Conservation (phyloP, 92 coral and sea anemone genomes). For the Metridium senile region DNA sequence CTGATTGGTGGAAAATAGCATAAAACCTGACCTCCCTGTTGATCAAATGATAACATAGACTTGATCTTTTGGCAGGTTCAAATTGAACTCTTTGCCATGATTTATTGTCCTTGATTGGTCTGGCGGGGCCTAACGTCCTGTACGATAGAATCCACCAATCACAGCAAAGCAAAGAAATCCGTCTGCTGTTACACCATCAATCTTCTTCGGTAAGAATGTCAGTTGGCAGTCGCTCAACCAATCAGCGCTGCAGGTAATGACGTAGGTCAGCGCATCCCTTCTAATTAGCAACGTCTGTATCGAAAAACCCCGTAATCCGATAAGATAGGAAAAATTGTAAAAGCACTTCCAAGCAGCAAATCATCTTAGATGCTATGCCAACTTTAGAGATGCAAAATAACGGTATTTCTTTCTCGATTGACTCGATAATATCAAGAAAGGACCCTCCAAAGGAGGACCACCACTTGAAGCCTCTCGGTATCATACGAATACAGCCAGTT, state of each 20-base stretch:
- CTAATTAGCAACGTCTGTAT: slow-evolving; percentile 82
- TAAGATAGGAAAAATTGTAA: slow-evolving; percentile 61
- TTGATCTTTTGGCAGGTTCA: slow-evolving; percentile 45
- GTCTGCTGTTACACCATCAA: slow-evolving; percentile 71
- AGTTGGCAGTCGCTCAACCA: slow-evolving; percentile 64
- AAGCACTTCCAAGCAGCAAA: slow-evolving; percentile 26
- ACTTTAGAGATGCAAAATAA: slow-evolving; percentile 75
- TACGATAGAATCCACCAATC: slow-evolving; percentile 60
- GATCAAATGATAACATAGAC: slow-evolving; percentile 31
- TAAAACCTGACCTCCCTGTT: slow-evolving; percentile 24
- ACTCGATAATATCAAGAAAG: slow-evolving; percentile 86
- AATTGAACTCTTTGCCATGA: slow-evolving; percentile 52
- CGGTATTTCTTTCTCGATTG: slow-evolving; percentile 90
- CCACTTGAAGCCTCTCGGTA: slow-evolving; percentile 17
- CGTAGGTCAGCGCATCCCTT: slow-evolving; percentile 65
- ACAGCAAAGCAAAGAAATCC: slow-evolving; percentile 30
- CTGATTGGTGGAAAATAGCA: no score
- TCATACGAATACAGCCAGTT: slow-evolving; percentile 19
- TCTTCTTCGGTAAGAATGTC: slow-evolving; percentile 71
- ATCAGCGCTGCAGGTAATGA: slow-evolving; percentile 62
- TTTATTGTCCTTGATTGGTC: slow-evolving; percentile 68
- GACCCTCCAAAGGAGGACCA: slow-evolving; percentile 69
- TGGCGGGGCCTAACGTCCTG: slow-evolving; percentile 55
- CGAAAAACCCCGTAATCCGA: slow-evolving; percentile 88
- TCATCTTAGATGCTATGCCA: slow-evolving; percentile 51